Conservation (phyloP, 2,113 vertebrate genomes). For the Chaenogobius annularis region DNA sequence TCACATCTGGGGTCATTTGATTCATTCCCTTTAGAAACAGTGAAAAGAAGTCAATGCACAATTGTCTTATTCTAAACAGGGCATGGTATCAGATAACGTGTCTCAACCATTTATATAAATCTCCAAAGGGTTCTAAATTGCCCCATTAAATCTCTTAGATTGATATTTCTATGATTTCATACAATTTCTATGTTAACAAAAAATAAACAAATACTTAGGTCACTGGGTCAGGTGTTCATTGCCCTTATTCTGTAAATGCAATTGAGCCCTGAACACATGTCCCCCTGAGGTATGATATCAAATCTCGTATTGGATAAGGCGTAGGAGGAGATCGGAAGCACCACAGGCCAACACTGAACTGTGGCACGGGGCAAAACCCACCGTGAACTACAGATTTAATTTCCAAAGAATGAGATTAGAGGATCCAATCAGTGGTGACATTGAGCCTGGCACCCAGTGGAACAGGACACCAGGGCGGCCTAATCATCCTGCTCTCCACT, state of each 20-base stretch:
- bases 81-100: neutral
- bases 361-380: slow-evolving; percentile 34
- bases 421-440: slow-evolving; percentile 72
- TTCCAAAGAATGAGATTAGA: slow-evolving; percentile 68
- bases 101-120: neutral
- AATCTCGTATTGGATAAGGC: slow-evolving; percentile 1
- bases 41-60: too few species aligned
- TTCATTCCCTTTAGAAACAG: too few species aligned
- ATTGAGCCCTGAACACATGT: neutral
- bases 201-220: neutral
- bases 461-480: slow-evolving; percentile 57
- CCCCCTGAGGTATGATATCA: slow-evolving; percentile 19
- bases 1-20: too few species aligned
- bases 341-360: slow-evolving; percentile 7
- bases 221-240: neutral
- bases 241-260: neutral
- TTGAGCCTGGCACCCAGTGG: slow-evolving; percentile 56
- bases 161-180: neutral
- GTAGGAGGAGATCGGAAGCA: neutral
- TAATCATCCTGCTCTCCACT: slow-evolving; percentile 58
- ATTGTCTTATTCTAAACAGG: too few species aligned
- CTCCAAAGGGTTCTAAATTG: neutral
- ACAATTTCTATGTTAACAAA: neutral
- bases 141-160: neutral
- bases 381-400: slow-evolving; percentile 61